phyloP scores from a whole-genome alignment of 2,888 invertebrate genomes.

The Catocala nupta region DNA sequence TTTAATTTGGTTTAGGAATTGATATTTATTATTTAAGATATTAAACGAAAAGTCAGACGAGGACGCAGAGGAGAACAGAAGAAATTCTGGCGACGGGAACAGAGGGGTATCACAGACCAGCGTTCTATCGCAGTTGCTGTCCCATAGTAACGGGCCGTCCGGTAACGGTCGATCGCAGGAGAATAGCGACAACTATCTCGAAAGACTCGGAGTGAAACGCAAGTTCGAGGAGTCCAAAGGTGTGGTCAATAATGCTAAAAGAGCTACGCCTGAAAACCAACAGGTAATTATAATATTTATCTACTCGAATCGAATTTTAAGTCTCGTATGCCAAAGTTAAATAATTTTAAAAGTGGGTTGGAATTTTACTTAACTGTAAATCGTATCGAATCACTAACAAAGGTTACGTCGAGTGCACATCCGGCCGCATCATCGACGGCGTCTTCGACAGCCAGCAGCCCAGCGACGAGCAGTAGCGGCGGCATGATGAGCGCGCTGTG shows the following conservation, averaged over 20 bases:
- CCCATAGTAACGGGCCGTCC: constrained; percentile 74
- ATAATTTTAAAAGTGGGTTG: no score
- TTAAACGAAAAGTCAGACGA: constrained; percentile 94
- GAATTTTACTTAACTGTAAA: no score
- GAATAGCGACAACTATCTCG: constrained; percentile 71
- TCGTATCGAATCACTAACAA: constrained; percentile 26
- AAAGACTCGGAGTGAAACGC: constrained; percentile 76
- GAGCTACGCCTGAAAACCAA: constrained; percentile 82
- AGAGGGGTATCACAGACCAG: constrained; percentile 77
- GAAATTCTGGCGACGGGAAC: constrained; percentile 65
- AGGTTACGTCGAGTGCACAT: constrained; percentile 87
- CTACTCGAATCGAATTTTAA: no score
- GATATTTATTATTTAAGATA: constrained; percentile 83
- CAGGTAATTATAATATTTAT: constrained; percentile 65
- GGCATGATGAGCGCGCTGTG: constrained; percentile 91
- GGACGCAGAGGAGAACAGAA: constrained; percentile 89
- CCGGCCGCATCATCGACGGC: constrained; percentile 85
- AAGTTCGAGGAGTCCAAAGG: constrained; percentile 87
- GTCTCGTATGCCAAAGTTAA: no score
- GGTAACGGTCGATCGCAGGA: constrained; percentile 73
- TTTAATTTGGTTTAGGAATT: constrained; percentile 30
- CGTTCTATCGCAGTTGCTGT: constrained; percentile 84
- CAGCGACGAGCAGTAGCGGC: constrained; percentile 45
- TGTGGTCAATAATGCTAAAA: constrained; percentile 88
- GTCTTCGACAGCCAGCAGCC: constrained; percentile 47